Evolutionary conservation across 2,797 vertebrate genomes (phyloP).

Genomic region (Thunnus albacares): DNA sequence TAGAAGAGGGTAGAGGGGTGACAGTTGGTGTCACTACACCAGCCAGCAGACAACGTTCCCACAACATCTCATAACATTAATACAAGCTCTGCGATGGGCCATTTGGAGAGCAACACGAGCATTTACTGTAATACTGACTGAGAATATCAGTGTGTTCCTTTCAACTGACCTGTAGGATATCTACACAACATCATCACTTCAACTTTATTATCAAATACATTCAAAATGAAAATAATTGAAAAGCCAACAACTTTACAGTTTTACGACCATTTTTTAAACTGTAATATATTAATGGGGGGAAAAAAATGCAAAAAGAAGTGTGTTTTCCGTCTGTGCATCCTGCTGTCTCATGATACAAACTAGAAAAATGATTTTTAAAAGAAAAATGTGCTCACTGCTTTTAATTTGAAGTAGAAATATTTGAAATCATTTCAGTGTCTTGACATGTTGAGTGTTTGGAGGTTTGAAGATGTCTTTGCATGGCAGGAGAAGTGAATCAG

Average conservation of each 20-base stretch:
- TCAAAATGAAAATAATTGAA: background rate
- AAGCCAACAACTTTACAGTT: no score
- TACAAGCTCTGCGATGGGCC: conserved; percentile 1
- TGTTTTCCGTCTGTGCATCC: background rate
- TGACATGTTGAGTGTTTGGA: background rate
- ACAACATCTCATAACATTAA: conserved; percentile 55
- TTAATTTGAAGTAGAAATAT: no score
- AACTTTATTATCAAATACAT: background rate
- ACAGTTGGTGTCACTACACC: conserved; percentile 88
- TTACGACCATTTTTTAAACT: no score
- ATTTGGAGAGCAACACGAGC: conserved; percentile 19
- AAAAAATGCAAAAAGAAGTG: background rate
- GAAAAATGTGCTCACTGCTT: no score
- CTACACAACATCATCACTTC: background rate
- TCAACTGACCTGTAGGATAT: background rate
- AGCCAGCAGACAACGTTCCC: conserved; percentile 56
- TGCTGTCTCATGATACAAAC: no score
- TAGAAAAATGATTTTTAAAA: no score
- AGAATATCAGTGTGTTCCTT: no score
- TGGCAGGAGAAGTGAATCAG: no score
- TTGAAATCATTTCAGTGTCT: no score
- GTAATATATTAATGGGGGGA: no score
- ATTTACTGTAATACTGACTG: background rate
- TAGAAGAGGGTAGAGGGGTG: conserved; percentile 32
- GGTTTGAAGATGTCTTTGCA: background rate